Conservation (phyloP, 2,888 invertebrate species). For the Bedellia somnulentella region DNA sequence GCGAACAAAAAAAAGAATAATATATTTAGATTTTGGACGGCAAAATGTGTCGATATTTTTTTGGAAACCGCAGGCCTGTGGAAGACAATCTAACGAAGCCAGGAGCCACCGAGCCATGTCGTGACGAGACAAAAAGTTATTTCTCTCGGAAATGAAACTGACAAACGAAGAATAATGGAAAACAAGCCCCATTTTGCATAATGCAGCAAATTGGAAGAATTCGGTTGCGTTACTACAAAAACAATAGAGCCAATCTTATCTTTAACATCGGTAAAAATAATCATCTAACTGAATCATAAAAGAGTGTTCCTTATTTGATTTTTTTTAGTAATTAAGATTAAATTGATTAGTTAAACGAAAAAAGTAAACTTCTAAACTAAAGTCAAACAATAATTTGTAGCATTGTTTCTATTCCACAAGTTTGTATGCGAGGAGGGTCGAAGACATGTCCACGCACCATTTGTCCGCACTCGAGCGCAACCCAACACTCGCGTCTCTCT, state of each 20-base stretch:
- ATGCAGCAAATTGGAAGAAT: slow-evolving; percentile 46
- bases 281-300: no score
- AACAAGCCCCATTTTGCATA: slow-evolving; percentile 40
- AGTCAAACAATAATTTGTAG: no score
- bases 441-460: slow-evolving; percentile 56
- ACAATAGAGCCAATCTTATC: no score
- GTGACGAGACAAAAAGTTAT: slow-evolving; percentile 47
- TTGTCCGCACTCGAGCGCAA: slow-evolving; percentile 47
- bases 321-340: no score
- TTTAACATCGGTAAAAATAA: no score
- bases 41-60: slow-evolving; percentile 26
- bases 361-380: no score
- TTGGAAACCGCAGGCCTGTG: slow-evolving; percentile 40
- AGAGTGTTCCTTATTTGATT: no score
- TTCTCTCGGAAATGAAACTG: slow-evolving; percentile 44
- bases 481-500: slow-evolving; percentile 21
- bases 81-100: slow-evolving; percentile 34
- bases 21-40: slow-evolving; percentile 9
- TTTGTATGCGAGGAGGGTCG: no score
- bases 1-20: neutral
- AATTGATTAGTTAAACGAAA: no score
- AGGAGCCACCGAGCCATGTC: slow-evolving; percentile 34
- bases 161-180: slow-evolving; percentile 40
- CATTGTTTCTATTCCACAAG: no score
- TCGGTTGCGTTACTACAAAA: no score